These are phyloP conservation scores for Sclerodermus sp. DNA, from an alignment of 2,888 invertebrate genomes.

Conservation along the genomic window DNA sequence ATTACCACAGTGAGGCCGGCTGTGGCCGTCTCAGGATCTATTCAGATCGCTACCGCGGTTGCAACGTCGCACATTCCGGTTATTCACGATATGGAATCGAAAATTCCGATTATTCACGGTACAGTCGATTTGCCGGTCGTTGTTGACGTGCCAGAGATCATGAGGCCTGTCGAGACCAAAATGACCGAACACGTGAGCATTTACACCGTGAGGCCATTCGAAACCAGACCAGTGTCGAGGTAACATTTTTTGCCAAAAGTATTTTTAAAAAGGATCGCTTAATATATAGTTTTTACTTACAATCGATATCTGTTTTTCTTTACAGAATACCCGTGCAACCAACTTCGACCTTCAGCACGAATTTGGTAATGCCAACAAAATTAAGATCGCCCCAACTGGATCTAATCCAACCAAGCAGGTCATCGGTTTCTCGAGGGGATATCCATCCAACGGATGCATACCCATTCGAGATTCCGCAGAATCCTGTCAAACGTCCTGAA, in stretches of 20 bases:
- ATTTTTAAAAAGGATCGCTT: not conserved
- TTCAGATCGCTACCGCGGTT: conserved; percentile 52
- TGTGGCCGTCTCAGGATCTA: conserved; percentile 51
- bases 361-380: conserved; percentile 39
- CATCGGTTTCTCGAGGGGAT: conserved; percentile 20
- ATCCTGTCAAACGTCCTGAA: conserved; percentile 35
- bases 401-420: conserved; percentile 29
- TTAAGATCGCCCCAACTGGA: conserved; percentile 31
- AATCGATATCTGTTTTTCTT: conserved; percentile 6
- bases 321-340: conserved; percentile 41
- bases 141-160: conserved; percentile 47
- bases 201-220: conserved; percentile 50
- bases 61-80: conserved; percentile 53
- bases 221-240: conserved; percentile 45
- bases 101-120: conserved; percentile 54
- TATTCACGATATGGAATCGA: conserved; percentile 50
- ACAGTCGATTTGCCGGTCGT: conserved; percentile 53
- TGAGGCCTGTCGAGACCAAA: conserved; percentile 38
- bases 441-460: conserved; percentile 23
- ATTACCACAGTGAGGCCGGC: conserved; percentile 46
- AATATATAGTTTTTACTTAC: not conserved
- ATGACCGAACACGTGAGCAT: conserved; percentile 47
- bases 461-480: conserved; percentile 25
- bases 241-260: conserved; percentile 12
- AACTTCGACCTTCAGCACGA: conserved; percentile 38